These are phyloP conservation scores for Epinephelus moara DNA, from an alignment of 2,113 vertebrate genomes.

Conservation along the genomic window DNA sequence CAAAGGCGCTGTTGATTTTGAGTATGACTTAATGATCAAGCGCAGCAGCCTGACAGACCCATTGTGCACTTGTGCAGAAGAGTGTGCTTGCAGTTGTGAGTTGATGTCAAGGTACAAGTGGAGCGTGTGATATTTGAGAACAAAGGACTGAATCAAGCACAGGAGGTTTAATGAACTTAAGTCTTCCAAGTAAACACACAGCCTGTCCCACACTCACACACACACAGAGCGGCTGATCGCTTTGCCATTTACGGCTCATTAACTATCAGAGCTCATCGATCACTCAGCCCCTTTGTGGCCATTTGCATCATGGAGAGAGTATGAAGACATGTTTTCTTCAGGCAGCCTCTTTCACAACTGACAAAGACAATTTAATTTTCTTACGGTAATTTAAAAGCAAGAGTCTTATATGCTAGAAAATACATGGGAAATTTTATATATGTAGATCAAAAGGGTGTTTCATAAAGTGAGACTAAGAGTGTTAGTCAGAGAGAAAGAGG, in stretches of 20 bases:
- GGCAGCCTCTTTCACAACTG: not conserved
- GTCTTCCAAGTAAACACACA: slow-evolving; percentile 25
- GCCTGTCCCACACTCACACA: not conserved
- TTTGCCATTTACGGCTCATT: slow-evolving; percentile 39
- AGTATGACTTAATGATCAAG: slow-evolving; percentile 24
- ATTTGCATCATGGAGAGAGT: not conserved
- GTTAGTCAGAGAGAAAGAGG: not conserved
- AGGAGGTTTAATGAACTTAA: slow-evolving; percentile 33
- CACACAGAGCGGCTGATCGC: slow-evolving; percentile 1
- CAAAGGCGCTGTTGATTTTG: slow-evolving; percentile 18
- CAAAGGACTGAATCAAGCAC: slow-evolving; percentile 33
- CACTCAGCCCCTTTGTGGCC: slow-evolving; percentile 1
- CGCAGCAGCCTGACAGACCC: slow-evolving; percentile 9
- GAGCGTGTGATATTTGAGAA: slow-evolving; percentile 21
- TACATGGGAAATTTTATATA: not conserved
- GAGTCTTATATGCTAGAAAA: not conserved
- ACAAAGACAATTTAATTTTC: not conserved
- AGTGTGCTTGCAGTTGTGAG: slow-evolving; percentile 6
- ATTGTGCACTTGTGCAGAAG: slow-evolving; percentile 19
- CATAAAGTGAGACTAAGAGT: not conserved
- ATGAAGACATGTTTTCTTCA: not conserved
- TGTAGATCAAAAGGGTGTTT: not conserved
- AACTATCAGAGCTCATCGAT: slow-evolving; percentile 49
- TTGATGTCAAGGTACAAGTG: slow-evolving; percentile 4
- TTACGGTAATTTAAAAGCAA: not conserved